Conservation (phyloP, 2,888 invertebrate genomes). For the Eristalinus aeneus region DNA sequence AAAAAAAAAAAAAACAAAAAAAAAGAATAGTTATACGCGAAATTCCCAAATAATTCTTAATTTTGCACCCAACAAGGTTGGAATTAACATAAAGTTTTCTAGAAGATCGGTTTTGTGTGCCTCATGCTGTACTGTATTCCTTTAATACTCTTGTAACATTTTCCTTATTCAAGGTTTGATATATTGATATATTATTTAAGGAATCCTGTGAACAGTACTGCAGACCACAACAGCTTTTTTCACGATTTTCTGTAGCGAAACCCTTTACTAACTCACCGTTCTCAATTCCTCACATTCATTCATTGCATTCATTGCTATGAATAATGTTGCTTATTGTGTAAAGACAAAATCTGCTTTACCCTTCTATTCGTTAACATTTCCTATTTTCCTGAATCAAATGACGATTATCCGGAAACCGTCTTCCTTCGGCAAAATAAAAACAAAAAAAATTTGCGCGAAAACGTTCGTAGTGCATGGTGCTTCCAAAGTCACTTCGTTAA, state of each 20-base stretch:
- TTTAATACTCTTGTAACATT: neutral
- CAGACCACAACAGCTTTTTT: neutral
- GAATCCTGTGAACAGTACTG: neutral
- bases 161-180: neutral
- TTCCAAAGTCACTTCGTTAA: no score
- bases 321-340: neutral
- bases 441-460: no score
- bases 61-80: neutral
- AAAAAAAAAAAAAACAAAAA: no score
- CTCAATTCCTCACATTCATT: neutral
- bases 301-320: neutral
- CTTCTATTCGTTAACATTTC: neutral
- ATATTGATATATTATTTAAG: neutral
- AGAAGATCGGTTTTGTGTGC: neutral
- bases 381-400: neutral
- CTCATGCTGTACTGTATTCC: neutral
- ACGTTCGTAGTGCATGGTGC: no score
- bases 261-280: neutral
- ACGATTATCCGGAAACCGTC: neutral
- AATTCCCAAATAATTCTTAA: neutral
- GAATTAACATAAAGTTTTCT: neutral
- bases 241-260: neutral
- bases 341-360: neutral
- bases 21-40: neutral
- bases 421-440: neutral